Percentiles rank a stretch among this genome's conserved stretches.
Evolutionary conservation across 2,113 vertebrate species (phyloP).

Genomic region (Hipposideros armiger): DNA sequence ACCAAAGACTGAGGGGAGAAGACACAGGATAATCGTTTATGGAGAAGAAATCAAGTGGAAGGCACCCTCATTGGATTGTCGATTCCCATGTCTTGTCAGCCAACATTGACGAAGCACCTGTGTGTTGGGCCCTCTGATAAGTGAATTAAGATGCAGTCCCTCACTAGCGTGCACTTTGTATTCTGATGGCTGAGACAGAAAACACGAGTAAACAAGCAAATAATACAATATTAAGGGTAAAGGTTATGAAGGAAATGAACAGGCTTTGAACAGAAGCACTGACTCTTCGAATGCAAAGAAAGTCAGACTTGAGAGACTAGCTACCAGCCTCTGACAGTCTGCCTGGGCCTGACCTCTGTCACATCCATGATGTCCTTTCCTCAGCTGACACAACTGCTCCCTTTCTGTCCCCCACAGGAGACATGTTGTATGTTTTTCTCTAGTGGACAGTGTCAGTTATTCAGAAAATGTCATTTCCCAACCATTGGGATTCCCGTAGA

Average conservation of each 20-base stretch:
- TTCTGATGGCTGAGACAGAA: not conserved
- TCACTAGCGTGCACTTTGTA: not conserved
- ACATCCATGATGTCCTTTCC: accelerated
- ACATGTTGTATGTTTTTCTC: not conserved
- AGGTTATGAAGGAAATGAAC: not conserved
- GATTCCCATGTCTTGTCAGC: not conserved
- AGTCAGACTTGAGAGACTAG: not conserved
- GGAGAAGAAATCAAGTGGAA: not conserved
- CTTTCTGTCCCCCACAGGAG: not conserved
- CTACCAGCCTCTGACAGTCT: accelerated
- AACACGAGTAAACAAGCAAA: not conserved
- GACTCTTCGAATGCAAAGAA: not conserved
- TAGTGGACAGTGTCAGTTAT: not conserved
- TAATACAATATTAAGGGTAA: not conserved
- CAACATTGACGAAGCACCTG: not conserved
- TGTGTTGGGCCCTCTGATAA: not conserved
- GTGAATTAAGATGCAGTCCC: not conserved
- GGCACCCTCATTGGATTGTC: not conserved
- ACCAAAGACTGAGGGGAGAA: conserved; percentile 9
- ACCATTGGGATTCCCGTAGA: not conserved
- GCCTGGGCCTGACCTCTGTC: not conserved
- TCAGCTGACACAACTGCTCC: not conserved
- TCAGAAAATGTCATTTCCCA: not conserved
- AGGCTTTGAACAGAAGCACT: not conserved
- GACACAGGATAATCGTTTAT: not conserved